Evolutionary conservation across 2,888 invertebrate species (phyloP).

Genomic region (Stomorhina lunata): DNA sequence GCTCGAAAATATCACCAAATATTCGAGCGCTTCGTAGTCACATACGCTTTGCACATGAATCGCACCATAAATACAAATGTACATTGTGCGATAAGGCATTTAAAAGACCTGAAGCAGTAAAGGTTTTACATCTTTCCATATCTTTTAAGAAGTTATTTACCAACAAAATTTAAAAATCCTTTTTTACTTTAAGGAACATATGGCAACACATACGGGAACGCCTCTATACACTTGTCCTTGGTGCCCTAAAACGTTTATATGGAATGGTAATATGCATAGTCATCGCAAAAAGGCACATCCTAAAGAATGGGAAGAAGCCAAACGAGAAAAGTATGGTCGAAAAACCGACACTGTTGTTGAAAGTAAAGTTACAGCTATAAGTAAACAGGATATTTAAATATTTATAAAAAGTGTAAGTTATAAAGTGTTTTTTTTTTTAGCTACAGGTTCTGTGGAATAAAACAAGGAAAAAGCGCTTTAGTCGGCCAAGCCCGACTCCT

Average conservation of each 20-base stretch:
- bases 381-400: background rate
- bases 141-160: background rate
- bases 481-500: too few species aligned
- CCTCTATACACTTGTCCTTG: conserved; percentile 75
- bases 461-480: too few species aligned
- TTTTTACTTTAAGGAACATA: conserved; percentile 73
- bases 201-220: conserved; percentile 76
- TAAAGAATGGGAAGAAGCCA: conserved; percentile 75
- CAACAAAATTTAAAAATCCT: background rate
- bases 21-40: conserved; percentile 76
- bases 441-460: too few species aligned
- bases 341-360: background rate
- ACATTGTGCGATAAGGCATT: conserved; percentile 78
- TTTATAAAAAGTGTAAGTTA: background rate
- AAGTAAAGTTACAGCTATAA: background rate
- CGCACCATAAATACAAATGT: conserved; percentile 75
- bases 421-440: too few species aligned
- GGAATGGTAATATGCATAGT: conserved; percentile 76
- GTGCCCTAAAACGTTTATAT: conserved; percentile 77
- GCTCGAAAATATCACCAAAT: conserved; percentile 76
- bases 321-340: conserved; percentile 44
- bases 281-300: conserved; percentile 77
- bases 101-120: conserved; percentile 75
- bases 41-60: conserved; percentile 76
- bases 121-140: conserved; percentile 67